Conservation (phyloP, 2,113 vertebrate species). For the Meles meles region DNA sequence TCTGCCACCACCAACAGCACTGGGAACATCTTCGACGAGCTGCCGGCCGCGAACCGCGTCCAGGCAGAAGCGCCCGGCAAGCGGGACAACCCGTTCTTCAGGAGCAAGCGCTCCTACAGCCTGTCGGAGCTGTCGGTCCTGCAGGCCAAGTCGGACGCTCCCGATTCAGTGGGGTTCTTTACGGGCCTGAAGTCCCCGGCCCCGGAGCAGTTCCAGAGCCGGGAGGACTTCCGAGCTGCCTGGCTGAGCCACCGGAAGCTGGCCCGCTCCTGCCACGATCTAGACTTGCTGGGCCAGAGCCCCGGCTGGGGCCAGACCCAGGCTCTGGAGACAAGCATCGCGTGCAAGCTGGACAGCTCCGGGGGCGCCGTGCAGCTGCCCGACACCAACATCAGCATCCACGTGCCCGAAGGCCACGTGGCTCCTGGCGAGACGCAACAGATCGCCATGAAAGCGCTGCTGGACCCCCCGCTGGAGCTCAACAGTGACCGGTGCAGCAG, state of each 20-base stretch:
- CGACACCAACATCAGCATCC: constrained; percentile 93
- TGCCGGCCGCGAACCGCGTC: constrained; percentile 67
- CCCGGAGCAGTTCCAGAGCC: constrained; percentile 95
- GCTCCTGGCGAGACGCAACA: constrained; percentile 90
- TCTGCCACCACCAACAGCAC: constrained; percentile 79
- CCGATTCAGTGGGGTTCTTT: constrained; percentile 83
- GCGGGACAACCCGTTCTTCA: constrained; percentile 94
- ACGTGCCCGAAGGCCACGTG: constrained; percentile 92
- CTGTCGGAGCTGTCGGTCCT: constrained; percentile 94
- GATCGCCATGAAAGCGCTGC: constrained; percentile 93
- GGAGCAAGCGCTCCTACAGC: constrained; percentile 97
- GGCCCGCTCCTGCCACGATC: constrained; percentile 95
- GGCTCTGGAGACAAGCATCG: constrained; percentile 93
- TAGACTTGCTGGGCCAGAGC: constrained; percentile 93
- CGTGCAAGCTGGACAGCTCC: constrained; percentile 92
- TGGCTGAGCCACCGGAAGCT: constrained; percentile 97
- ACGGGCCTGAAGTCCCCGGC: constrained; percentile 90
- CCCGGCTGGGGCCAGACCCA: constrained; percentile 98
- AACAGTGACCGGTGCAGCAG: constrained; percentile 93
- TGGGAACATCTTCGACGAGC: constrained; percentile 81
- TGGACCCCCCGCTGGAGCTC: constrained; percentile 94
- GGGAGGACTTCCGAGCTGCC: constrained; percentile 94
- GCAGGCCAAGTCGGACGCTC: constrained; percentile 85
- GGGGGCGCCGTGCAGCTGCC: constrained; percentile 95
- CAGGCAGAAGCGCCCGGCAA: constrained; percentile 76